Evolutionary conservation across 2,113 vertebrate genomes (phyloP), one percentile per base, ranked within the genome.

Genomic region (Tachysurus vachellii): DNA sequence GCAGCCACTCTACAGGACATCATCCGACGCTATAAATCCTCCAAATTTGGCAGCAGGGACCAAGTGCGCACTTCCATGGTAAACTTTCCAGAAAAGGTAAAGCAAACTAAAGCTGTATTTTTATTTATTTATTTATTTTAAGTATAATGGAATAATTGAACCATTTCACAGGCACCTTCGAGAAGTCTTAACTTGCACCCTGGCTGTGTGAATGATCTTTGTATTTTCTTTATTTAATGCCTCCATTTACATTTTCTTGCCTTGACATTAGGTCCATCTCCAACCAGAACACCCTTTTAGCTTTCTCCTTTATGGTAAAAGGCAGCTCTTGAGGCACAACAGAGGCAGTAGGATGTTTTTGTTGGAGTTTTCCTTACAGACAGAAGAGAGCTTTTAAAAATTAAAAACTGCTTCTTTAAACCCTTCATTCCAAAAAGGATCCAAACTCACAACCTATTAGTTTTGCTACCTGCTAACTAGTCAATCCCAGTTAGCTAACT

Each of bases 1-100:
- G 96, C 96, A 0, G 96, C 96, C 76, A 97, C 96, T 3, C 94
- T 97, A 6, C 96, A 97, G 87, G 96, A 97, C 90, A 97, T 97
- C 91, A 95, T 97, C 88, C 94, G 96, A 5, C 95, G 96, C 85
- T 97, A 97, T 85, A 97, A 97, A 91, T 97, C 97, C 4, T 97
- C 97, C 87, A 97, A 96, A 83, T 97, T 97, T 0, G 96, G 96
- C 87, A 97, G 96, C 89, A 91, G 95, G 14, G 96, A 96, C 89
- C 96, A 96, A 0, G 94, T 97, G 87, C 95, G 97, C 87, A 96
- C 96, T 0, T 96, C 93, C 83, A 96, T 97, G 10, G 96, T 96
- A 88, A 95, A 95, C 0, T 97, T 98, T 82, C 95, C 96, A 0
- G 96, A 97, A 36, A 98, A 97, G 96, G 97, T 97, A 75, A 76